phyloP scores from a whole-genome alignment of 2,888 invertebrate species.

The Harpalus rufipes region DNA sequence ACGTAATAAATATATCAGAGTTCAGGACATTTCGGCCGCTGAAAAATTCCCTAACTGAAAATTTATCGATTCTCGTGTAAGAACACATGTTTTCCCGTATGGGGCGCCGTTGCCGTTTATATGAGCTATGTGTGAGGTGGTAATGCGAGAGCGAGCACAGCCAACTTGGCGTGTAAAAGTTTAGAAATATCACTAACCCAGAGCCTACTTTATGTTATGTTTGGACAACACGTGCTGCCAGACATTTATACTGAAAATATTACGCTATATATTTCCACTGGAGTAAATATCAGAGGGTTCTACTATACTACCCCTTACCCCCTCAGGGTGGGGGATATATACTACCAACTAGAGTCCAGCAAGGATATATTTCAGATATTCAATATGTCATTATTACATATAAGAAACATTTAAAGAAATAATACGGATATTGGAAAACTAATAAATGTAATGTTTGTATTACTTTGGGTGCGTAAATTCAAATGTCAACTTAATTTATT shows the following conservation, averaged over 20 bases:
- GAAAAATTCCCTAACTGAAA: conserved; percentile 63
- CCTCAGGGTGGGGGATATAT: background rate
- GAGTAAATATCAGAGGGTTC: conserved; percentile 59
- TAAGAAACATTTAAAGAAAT: no score
- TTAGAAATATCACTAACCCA: conserved; percentile 74
- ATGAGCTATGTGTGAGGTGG: conserved; percentile 28
- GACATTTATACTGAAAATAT: conserved; percentile 76
- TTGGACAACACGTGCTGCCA: conserved; percentile 76
- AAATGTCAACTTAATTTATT: no score
- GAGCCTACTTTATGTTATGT: conserved; percentile 74
- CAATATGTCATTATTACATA: background rate
- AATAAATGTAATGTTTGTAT: no score
- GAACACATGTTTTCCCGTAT: conserved; percentile 58
- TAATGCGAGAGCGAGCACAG: conserved; percentile 15
- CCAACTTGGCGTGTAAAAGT: conserved; percentile 71
- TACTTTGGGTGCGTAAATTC: no score
- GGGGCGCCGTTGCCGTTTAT: conserved; percentile 39
- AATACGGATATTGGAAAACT: no score
- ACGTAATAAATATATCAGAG: conserved; percentile 59
- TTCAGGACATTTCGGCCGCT: conserved; percentile 41
- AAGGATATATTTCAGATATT: background rate
- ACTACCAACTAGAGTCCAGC: background rate
- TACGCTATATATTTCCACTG: conserved; percentile 73
- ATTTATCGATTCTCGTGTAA: conserved; percentile 63
- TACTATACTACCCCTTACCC: background rate